A percentile compares a stretch with the other conserved stretches of the same genome.
Conservation (phyloP, 1,140 invertebrate species). For the Drosophila cardini region DNA sequence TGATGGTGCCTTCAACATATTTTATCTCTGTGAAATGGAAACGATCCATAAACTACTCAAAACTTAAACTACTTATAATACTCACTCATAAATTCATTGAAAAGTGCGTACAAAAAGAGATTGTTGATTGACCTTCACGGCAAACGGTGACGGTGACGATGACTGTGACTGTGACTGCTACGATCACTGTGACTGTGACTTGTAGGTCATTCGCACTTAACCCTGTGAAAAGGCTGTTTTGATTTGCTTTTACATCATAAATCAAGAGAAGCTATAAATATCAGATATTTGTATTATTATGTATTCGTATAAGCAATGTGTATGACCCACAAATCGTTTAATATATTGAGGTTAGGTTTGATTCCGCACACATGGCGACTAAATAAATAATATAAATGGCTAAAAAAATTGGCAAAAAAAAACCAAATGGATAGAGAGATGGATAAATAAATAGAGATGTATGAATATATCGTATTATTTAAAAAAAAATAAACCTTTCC, state of each 20-base stretch:
- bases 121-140: constrained; percentile 74
- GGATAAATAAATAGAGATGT: constrained; percentile 5
- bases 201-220: constrained; percentile 66
- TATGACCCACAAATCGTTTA: constrained; percentile 74
- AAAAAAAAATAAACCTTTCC: no score
- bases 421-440: constrained; percentile 1
- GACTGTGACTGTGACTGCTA: neutral
- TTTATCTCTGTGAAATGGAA: constrained; percentile 20
- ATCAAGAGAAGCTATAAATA: constrained; percentile 19
- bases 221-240: constrained; percentile 73
- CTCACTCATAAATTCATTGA: constrained; percentile 47
- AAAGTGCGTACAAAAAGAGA: constrained; percentile 74
- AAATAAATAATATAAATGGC: constrained; percentile 21
- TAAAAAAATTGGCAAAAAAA: constrained; percentile 1
- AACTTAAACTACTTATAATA: constrained; percentile 14
- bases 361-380: constrained; percentile 67
- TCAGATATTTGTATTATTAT: constrained; percentile 24
- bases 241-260: constrained; percentile 51
- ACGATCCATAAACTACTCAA: constrained; percentile 22
- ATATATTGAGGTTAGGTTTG: constrained; percentile 76
- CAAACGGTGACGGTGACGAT: constrained; percentile 20
- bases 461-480: no score
- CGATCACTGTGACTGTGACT: constrained; percentile 11
- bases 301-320: constrained; percentile 46
- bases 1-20: constrained; percentile 2